Evolutionary conservation across 2,797 vertebrate species (phyloP).

Genomic region (Tokudaia tokunoshimensis): DNA sequence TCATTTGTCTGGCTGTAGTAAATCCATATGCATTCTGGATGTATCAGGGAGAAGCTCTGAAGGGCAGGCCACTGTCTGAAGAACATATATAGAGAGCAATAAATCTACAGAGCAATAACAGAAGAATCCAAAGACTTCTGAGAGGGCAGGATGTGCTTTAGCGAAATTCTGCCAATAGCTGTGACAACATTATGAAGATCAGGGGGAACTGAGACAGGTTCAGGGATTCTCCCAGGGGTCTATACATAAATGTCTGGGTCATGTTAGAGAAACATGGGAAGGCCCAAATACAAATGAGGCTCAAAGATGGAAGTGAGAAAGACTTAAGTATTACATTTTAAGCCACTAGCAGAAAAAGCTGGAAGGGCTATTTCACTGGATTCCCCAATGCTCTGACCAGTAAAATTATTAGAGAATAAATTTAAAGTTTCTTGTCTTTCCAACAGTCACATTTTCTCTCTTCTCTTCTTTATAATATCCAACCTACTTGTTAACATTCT

Average conservation of each 20-base stretch:
- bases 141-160: neutral
- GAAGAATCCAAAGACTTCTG: neutral
- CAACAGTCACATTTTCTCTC: constrained; percentile 8
- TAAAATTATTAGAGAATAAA: constrained; percentile 50
- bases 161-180: neutral
- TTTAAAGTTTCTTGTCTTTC: constrained; percentile 28
- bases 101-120: neutral
- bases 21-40: neutral
- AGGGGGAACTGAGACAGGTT: neutral
- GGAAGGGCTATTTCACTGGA: neutral
- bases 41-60: neutral
- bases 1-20: neutral
- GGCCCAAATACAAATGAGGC: neutral
- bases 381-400: constrained; percentile 38
- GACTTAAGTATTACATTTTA: neutral
- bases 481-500: constrained; percentile 19
- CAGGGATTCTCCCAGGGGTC: neutral
- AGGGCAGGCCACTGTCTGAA: neutral
- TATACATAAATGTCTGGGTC: neutral
- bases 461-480: constrained; percentile 31
- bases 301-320: constrained; percentile 4
- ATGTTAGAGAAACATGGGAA: constrained; percentile 19
- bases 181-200: neutral
- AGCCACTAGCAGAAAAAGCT: neutral
- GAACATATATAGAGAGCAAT: neutral